Percentiles rank a stretch among this genome's conserved stretches.
phyloP scores from a whole-genome alignment of 2,797 vertebrate species.

The Spinus pinus region DNA sequence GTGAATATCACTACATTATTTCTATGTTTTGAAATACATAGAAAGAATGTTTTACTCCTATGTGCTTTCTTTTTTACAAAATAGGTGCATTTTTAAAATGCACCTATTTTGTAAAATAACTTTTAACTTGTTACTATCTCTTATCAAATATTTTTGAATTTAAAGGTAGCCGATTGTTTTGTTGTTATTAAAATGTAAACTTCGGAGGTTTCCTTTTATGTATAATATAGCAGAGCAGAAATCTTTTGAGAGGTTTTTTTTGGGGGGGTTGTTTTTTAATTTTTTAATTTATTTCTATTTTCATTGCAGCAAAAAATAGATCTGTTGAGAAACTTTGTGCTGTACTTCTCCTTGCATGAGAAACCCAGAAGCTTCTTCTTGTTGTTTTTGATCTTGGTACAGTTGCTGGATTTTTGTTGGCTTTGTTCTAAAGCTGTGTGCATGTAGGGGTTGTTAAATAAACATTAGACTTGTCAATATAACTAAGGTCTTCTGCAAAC shows the following conservation, averaged over 20 bases:
- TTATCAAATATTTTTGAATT: not conserved
- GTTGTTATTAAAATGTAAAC: not conserved
- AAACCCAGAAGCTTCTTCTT: not conserved
- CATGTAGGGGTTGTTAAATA: not conserved
- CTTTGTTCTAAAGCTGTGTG: not conserved
- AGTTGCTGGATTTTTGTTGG: not conserved
- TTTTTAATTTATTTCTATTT: not conserved
- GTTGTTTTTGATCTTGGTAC: not conserved
- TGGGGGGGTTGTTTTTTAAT: rapidly evolving
- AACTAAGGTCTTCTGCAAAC: not conserved
- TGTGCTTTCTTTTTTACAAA: not conserved
- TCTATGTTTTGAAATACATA: not conserved
- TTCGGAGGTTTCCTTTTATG: not conserved
- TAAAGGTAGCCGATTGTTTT: not conserved
- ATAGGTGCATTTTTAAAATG: not conserved
- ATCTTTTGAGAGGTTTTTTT: not conserved
- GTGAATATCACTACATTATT: not conserved
- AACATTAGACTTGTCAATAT: not conserved
- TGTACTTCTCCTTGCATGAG: not conserved
- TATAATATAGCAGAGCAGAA: not conserved
- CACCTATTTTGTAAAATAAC: not conserved
- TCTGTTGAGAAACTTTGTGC: not conserved
- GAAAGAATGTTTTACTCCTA: not conserved
- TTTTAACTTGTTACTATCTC: not conserved
- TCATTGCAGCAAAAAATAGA: not conserved